Base-by-base conservation (phyloP, 2,888 invertebrate genomes). In the Synanthedon formicaeformis region DNA sequence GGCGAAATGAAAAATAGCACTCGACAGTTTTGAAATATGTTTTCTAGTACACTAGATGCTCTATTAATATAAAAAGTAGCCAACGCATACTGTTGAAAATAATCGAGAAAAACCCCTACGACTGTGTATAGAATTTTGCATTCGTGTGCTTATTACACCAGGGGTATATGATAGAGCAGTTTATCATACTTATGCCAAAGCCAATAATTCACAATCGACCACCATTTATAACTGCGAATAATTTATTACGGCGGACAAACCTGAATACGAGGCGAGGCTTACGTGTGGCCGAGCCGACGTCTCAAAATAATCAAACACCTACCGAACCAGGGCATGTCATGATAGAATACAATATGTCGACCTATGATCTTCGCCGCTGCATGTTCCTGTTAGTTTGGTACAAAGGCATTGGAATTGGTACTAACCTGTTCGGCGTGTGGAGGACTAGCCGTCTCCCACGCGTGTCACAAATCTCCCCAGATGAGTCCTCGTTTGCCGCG, bases 401-500 rank as follows among this genome's bases (percentile, higher is more conserved):
- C 34, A 34, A 23, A 23, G 23, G 5, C 10, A 34, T 8, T 8
- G 27, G 27, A 8, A 27, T 27, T 8, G 27, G 27, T 5, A 34
- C 34, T 45, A 8, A 49, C 49, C 23, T 16, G 68, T 58, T 64
- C 60, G 41, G 56, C 41, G 50, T 65, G 58, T 45, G 63, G 62
- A 54, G 70, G 65, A 54, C 60, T 55, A 53, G 67, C 66, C 58
- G 66, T 66, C 61, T 80, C 75, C 74, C 71, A 73, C 60, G 74
- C 76, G 58, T 81, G 85, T 88, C 87, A 88, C 86, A 88, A 82
- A 69, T 94, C 93, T 48, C 92, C 91, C 95, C 96, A 97, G 57
- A 96, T 89, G 58, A 94, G 88, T 54, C 93, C 94, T 62, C 92
- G 92, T 80, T 94, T 96, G 63, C 92, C 90, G 61, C 93, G 91